These are phyloP conservation scores for Stratiomys singularior DNA, from an alignment of 2,888 invertebrate genomes.

Conservation along the genomic window DNA sequence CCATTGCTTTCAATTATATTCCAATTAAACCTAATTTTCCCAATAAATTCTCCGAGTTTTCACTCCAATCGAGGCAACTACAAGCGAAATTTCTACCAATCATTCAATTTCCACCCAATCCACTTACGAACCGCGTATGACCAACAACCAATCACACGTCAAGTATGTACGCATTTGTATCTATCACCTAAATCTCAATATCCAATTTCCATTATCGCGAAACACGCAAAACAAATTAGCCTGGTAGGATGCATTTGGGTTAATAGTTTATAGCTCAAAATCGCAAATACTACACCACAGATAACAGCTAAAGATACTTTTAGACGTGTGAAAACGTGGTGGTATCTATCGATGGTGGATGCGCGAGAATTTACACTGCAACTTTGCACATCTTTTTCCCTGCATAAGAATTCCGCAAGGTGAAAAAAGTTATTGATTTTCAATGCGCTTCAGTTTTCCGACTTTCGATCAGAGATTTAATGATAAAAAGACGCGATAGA, in stretches of 20 bases:
- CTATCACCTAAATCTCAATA: neutral
- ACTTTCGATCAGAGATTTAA: neutral
- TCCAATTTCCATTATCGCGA: conserved; percentile 21
- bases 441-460: neutral
- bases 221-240: conserved; percentile 26
- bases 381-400: neutral
- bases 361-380: neutral
- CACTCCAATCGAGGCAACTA: too few relatives aligned
- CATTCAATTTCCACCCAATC: too few relatives aligned
- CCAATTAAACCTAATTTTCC: too few relatives aligned
- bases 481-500: neutral
- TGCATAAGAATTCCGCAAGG: neutral
- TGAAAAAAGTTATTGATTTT: conserved; percentile 7
- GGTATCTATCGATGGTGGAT: too few relatives aligned
- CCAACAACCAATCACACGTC: neutral
- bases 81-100: too few relatives aligned
- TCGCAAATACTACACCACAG: neutral
- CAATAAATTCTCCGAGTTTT: too few relatives aligned
- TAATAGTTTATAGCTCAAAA: conserved; percentile 11
- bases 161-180: neutral
- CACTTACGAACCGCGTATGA: neutral
- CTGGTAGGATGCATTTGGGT: conserved; percentile 26
- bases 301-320: neutral
- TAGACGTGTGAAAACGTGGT: neutral
- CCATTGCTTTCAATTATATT: too few relatives aligned